Percentiles rank a stretch among this genome's conserved stretches.
These are phyloP conservation scores for Oscheius onirici DNA, from an alignment of 2,888 invertebrate species.

Conservation along the genomic window DNA sequence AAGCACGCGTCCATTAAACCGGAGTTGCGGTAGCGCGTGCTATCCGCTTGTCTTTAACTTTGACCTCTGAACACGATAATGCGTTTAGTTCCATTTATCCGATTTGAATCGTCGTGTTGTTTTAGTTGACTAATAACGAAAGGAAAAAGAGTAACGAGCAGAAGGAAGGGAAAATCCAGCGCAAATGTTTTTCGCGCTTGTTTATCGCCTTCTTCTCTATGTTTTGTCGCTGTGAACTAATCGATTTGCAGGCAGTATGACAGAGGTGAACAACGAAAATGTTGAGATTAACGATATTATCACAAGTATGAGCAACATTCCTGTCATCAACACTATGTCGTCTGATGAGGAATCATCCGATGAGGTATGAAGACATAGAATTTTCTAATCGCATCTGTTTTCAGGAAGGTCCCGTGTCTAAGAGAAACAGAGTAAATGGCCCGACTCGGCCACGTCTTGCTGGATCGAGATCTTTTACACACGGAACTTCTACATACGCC, in stretches of 20 bases:
- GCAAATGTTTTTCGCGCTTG: too few species aligned
- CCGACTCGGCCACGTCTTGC: background rate
- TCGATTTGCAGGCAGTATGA: background rate
- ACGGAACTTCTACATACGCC: background rate
- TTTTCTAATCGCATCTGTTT: background rate
- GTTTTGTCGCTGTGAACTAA: background rate
- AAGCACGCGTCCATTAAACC: conserved; percentile 5
- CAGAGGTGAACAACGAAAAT: conserved; percentile 13
- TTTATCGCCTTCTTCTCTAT: background rate
- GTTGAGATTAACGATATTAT: conserved; percentile 15
- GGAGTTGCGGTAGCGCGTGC: conserved; percentile 20
- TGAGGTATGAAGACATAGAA: background rate
- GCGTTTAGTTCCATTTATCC: background rate
- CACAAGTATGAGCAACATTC: conserved; percentile 5
- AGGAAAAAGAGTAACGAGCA: background rate
- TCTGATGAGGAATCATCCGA: conserved; percentile 1
- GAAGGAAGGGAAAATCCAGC: too few species aligned
- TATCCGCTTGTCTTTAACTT: background rate
- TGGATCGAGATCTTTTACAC: conserved; percentile 9
- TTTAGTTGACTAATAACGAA: background rate
- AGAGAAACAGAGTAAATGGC: background rate
- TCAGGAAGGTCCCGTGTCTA: background rate
- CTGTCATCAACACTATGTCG: background rate
- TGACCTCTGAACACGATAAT: conserved; percentile 14
- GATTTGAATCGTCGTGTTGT: background rate